Evolutionary conservation across 2,888 invertebrate genomes (phyloP).

Genomic region (Philhelius pedissequus): DNA sequence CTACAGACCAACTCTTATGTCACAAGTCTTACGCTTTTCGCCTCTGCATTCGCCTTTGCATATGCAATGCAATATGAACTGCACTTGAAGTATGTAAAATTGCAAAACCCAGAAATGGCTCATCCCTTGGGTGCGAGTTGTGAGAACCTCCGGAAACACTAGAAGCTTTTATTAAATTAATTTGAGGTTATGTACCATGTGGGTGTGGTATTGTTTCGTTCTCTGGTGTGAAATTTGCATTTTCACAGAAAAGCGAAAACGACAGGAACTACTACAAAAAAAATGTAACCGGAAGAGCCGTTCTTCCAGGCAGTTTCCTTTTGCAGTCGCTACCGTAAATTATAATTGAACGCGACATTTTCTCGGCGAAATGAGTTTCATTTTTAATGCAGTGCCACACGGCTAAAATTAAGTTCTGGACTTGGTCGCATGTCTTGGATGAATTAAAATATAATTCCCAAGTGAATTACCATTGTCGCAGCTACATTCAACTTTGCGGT

Average conservation of each 20-base stretch:
- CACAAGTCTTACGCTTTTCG: slow-evolving; percentile 48
- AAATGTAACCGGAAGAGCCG: slow-evolving; percentile 44
- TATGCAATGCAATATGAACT: slow-evolving; percentile 36
- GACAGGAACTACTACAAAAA: not conserved
- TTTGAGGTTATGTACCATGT: slow-evolving; percentile 64
- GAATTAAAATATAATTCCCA: too few species aligned
- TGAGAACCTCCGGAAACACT: not conserved
- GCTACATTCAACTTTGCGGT: too few species aligned
- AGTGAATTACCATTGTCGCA: too few species aligned
- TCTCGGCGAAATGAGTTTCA: slow-evolving; percentile 33
- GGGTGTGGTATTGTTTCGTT: slow-evolving; percentile 50
- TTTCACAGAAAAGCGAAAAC: not conserved
- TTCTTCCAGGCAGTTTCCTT: slow-evolving; percentile 44
- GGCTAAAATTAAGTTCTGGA: not conserved
- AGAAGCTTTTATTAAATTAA: slow-evolving; percentile 66
- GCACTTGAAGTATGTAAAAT: slow-evolving; percentile 2
- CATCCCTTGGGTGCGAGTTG: slow-evolving; percentile 1
- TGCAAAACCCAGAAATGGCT: slow-evolving; percentile 7
- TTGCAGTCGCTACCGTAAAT: slow-evolving; percentile 38
- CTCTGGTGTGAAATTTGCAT: slow-evolving; percentile 66
- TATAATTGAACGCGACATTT: slow-evolving; percentile 41
- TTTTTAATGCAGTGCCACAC: not conserved
- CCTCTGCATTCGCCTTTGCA: slow-evolving; percentile 32
- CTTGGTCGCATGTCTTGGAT: not conserved
- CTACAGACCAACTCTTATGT: not conserved